Percentiles rank a stretch among this genome's conserved stretches.
Conservation (phyloP, 2,113 vertebrate genomes). For the Hydrochoerus hydrochaeris region DNA sequence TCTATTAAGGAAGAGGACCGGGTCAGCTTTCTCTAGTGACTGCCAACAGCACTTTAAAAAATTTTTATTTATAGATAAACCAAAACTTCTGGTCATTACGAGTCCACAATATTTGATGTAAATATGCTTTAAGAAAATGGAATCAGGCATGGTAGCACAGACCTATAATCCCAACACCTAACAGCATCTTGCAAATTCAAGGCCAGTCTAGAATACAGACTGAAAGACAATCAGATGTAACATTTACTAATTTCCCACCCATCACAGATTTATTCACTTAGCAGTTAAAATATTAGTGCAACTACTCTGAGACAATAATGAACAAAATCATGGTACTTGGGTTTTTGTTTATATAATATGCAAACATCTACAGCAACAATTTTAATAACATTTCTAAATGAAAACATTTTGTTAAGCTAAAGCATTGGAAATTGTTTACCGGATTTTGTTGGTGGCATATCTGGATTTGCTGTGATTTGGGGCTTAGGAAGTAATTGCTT, state of each 20-base stretch:
- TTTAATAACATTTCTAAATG: not conserved
- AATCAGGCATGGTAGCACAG: not conserved
- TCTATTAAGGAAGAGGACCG: not conserved
- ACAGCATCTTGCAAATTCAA: not conserved
- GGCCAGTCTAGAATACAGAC: not conserved
- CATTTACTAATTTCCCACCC: not conserved
- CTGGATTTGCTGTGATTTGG: slow-evolving; percentile 76
- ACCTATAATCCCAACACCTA: not conserved
- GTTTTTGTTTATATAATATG: not conserved
- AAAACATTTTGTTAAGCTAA: slow-evolving; percentile 10
- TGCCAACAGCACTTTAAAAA: not conserved
- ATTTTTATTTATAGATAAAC: slow-evolving; percentile 18
- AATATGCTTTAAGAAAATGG: not conserved
- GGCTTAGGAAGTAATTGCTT: slow-evolving; percentile 73
- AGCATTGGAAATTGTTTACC: slow-evolving; percentile 77
- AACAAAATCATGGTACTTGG: slow-evolving; percentile 15
- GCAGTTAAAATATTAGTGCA: not conserved
- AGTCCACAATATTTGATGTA: not conserved
- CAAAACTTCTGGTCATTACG: not conserved
- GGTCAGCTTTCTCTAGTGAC: not conserved
- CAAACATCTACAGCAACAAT: not conserved
- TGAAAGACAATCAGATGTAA: not conserved
- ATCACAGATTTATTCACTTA: not conserved
- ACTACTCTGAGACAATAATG: not conserved
- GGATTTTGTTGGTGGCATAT: slow-evolving; percentile 75